phyloP scores from a whole-genome alignment of 2,113 vertebrate genomes.

The Hipposideros armiger region DNA sequence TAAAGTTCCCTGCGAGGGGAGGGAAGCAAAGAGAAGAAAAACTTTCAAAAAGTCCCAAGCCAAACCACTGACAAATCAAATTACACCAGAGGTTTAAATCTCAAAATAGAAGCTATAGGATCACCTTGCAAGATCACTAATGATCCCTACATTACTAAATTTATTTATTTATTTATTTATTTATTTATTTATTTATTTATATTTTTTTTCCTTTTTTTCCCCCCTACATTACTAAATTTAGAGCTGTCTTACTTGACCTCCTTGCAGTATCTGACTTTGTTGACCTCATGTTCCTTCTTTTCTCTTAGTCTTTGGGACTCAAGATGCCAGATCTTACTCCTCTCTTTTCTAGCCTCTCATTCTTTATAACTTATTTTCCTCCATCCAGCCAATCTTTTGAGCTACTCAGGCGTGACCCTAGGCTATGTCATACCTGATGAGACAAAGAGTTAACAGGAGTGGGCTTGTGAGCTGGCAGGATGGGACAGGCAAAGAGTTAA shows the following conservation, averaged over 20 bases:
- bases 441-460: too few relatives aligned
- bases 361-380: not conserved
- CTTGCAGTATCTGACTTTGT: not conserved
- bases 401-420: not conserved
- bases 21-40: too few relatives aligned
- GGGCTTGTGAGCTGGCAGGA: too few relatives aligned
- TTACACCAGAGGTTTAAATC: too few relatives aligned
- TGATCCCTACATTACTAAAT: not conserved
- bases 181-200: too few relatives aligned
- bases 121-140: not conserved
- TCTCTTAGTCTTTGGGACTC: not conserved
- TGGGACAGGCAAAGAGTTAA: too few relatives aligned
- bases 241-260: not conserved
- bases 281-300: not conserved
- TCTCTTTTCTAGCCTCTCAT: not conserved
- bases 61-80: too few relatives aligned
- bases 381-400: not conserved
- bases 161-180: not conserved
- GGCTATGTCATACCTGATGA: not conserved
- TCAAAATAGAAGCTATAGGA: too few relatives aligned
- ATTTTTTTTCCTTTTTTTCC: too few relatives aligned
- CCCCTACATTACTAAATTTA: not conserved
- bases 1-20: too few relatives aligned
- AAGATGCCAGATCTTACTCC: not conserved
- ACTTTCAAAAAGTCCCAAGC: too few relatives aligned